Conservation (phyloP, 2,797 vertebrate genomes). For the Spheniscus humboldti region DNA sequence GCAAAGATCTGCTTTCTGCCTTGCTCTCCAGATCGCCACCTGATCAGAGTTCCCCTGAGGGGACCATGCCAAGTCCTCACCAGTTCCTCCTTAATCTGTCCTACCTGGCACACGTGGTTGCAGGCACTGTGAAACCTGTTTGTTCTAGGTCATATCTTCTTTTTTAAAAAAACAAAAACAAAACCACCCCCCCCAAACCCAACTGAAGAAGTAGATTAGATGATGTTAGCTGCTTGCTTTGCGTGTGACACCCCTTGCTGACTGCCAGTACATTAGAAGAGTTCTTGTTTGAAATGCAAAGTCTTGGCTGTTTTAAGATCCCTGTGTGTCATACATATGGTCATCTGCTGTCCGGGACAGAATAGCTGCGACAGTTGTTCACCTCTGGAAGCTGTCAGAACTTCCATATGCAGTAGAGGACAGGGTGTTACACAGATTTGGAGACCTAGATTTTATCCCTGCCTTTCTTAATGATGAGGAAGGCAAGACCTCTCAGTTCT, state of each 20-base stretch:
- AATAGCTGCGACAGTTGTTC: neutral
- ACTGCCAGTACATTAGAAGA: neutral
- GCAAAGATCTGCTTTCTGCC: neutral
- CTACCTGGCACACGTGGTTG: neutral
- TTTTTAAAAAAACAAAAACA: neutral
- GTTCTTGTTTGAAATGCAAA: neutral
- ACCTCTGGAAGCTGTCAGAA: neutral
- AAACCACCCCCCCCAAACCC: rapidly evolving
- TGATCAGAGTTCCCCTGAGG: neutral
- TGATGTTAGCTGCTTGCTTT: neutral
- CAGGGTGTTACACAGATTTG: neutral
- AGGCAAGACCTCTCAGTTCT: neutral
- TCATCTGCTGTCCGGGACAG: neutral
- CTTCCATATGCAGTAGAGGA: neutral
- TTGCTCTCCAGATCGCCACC: neutral
- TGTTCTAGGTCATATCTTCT: neutral
- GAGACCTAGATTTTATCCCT: neutral
- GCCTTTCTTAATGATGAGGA: neutral
- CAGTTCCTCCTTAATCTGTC: neutral
- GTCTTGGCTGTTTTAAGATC: neutral
- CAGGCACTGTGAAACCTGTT: neutral
- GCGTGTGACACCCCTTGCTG: neutral
- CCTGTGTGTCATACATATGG: neutral
- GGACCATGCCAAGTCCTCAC: neutral
- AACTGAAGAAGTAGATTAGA: neutral